Conservation (phyloP, 2,797 vertebrate species). For the Cyclura pinguis region DNA sequence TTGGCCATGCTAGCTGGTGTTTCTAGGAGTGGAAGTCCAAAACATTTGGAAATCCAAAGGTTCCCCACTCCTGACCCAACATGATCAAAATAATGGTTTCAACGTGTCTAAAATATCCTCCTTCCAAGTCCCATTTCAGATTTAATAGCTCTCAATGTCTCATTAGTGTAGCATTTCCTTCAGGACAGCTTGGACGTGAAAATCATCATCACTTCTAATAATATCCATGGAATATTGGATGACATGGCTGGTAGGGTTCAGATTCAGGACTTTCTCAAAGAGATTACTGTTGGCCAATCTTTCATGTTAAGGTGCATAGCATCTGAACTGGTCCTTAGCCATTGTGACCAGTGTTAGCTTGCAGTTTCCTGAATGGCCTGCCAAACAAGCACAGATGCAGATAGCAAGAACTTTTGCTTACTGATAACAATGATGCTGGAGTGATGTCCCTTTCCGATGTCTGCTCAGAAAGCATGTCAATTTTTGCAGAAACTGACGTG, state of each 20-base stretch:
- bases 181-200: not conserved
- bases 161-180: not conserved
- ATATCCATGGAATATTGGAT: slow-evolving; percentile 19
- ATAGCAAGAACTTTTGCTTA: not conserved
- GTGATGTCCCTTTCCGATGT: slow-evolving; percentile 19
- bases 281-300: not conserved
- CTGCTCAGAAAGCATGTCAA: not conserved
- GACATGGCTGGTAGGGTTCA: not conserved
- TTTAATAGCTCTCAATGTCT: not conserved
- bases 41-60: not conserved
- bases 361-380: not conserved
- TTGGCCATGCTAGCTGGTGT: not conserved
- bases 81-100: not conserved
- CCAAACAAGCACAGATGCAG: slow-evolving; percentile 36
- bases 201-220: not conserved
- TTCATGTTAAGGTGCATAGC: not conserved
- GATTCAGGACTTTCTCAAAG: slow-evolving; percentile 4
- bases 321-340: not conserved
- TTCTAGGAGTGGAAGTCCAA: not conserved
- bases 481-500: not conserved
- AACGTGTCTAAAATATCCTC: no score
- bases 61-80: not conserved
- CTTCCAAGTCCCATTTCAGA: not conserved
- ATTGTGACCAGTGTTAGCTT: not conserved
- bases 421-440: not conserved